Base-by-base conservation (phyloP, 2,113 vertebrate genomes). In the Poecilia latipinna region DNA sequence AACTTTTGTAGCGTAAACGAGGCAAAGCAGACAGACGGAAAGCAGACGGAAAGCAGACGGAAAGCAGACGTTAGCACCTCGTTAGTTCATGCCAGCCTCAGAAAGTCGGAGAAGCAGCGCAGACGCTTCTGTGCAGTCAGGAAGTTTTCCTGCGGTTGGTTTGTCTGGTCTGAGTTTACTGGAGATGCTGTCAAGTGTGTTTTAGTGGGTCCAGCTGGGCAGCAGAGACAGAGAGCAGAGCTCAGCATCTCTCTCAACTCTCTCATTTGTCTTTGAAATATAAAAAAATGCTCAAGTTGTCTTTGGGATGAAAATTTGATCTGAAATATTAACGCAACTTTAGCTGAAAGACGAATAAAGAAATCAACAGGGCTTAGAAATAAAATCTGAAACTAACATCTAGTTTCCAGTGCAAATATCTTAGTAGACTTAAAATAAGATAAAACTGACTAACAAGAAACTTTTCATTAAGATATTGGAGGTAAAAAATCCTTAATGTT, bases 221-320 rank as follows among this genome's bases (percentile, higher is more conserved):
- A 70, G 80, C 62, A 0, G 61, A 80, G 85, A 91, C 42, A 76
- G 39, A 79, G 78, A 81, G 68, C 74, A 82, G 88, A 84, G 62
- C 86, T 37, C 33, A 11, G 60, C 80, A 37, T 37, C 35, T 11
- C 35, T 35, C 33, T 35, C 1, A 10, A 35, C 33, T 8, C 8
- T 35, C 35, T 37, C 35, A 37, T 37, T 37, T 37, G 3, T 37
- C 39, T 15, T 3, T 42, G 8, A 15, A 12, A 42, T 42, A 15
- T 42, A 42, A 15, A 42, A 42, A 42, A 12, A 3, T 57, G 1
- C 6, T n/a, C 24, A n/a, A 3, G 8, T 57, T n/a, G n/a, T 57
- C 51, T 57, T n/a, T n/a, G 24, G 24, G 51, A 57, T 54, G 6
- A 22, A 54, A 54, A 22, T 57, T 57, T 57, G 51, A n/a, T 8